Conservation (phyloP, 2,888 invertebrate genomes). For the Drosophila helvetica region DNA sequence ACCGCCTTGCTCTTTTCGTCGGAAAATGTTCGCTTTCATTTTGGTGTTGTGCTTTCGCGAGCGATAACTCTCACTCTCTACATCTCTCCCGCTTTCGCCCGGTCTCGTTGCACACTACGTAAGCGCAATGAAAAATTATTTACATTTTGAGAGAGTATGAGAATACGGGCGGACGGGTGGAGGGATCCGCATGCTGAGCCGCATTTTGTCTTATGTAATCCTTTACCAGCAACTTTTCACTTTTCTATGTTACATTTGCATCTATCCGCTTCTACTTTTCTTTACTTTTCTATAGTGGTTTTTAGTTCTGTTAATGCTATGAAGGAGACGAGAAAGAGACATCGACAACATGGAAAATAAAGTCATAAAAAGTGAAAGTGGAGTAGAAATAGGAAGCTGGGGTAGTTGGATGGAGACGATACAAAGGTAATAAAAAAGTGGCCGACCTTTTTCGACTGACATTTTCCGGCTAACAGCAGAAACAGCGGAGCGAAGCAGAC, state of each 20-base stretch:
- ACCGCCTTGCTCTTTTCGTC: constrained; percentile 3
- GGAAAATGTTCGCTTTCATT: constrained; percentile 35
- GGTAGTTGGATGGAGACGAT: background rate
- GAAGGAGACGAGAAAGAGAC: constrained; percentile 34
- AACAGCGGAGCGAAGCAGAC: background rate
- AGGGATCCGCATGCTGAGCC: background rate
- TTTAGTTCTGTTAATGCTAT: constrained; percentile 9
- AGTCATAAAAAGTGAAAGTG: constrained; percentile 62
- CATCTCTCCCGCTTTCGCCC: background rate
- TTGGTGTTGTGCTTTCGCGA: constrained; percentile 26
- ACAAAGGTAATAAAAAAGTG: background rate
- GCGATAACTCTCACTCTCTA: constrained; percentile 1
- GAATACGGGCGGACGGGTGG: no score
- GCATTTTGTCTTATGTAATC: constrained; percentile 54
- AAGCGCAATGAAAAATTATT: constrained; percentile 49
- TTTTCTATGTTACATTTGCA: constrained; percentile 49
- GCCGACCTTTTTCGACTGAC: constrained; percentile 32
- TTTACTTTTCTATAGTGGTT: constrained; percentile 34
- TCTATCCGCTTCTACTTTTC: background rate
- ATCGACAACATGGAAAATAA: constrained; percentile 45
- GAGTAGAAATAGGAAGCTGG: background rate
- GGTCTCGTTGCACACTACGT: constrained; percentile 21
- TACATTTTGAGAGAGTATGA: constrained; percentile 37
- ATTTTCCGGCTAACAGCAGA: constrained; percentile 52
- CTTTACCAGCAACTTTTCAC: constrained; percentile 14